Conservation (phyloP, 2,797 vertebrate genomes). For the Gadopsis marmoratus region DNA sequence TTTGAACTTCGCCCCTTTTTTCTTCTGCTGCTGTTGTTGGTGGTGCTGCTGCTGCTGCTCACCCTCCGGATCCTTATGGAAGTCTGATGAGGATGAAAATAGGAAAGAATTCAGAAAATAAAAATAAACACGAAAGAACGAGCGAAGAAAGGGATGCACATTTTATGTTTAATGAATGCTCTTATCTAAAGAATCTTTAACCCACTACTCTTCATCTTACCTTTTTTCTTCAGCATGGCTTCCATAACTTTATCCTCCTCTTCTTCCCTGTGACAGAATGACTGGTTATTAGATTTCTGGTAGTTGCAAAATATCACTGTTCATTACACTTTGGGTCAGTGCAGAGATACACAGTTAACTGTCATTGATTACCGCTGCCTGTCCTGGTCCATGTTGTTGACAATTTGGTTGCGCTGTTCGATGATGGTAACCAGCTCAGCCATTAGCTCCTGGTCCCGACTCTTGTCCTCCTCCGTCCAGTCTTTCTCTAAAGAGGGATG, state of each 20-base stretch:
- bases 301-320: conserved; percentile 1
- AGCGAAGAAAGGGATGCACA: neutral
- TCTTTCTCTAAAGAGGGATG: conserved; percentile 90
- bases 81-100: conserved; percentile 82
- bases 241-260: conserved; percentile 97
- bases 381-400: conserved; percentile 97
- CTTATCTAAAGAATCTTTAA: neutral
- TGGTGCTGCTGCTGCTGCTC: conserved; percentile 70
- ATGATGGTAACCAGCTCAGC: conserved; percentile 95
- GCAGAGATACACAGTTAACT: neutral
- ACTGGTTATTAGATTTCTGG: conserved; percentile 12
- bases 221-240: conserved; percentile 97
- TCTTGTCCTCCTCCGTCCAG: conserved; percentile 94
- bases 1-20: conserved; percentile 94
- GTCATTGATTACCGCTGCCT: conserved; percentile 89
- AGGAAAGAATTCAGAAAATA: neutral
- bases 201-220: conserved; percentile 73
- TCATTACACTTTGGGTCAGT: neutral
- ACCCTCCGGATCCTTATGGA: conserved; percentile 88
- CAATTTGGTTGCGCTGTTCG: conserved; percentile 96
- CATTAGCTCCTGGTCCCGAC: conserved; percentile 94
- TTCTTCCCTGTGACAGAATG: conserved; percentile 89
- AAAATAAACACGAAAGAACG: neutral
- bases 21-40: conserved; percentile 83
- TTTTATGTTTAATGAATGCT: neutral